Conservation (phyloP, 2,113 vertebrate genomes). For the Embiotoca jacksoni region DNA sequence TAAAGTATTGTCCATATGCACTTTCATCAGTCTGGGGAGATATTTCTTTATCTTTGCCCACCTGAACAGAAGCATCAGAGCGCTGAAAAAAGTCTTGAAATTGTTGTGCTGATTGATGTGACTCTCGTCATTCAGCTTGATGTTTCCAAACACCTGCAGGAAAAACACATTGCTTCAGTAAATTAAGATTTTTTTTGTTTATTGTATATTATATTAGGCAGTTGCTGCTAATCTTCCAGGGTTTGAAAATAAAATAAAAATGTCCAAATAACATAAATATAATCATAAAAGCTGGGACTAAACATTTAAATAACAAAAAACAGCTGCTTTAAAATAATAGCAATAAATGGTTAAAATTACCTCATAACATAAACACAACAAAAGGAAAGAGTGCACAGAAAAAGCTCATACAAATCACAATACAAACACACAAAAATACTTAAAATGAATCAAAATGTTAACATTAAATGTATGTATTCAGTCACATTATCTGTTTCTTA, state of each 20-base stretch:
- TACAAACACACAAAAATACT: too few relatives aligned
- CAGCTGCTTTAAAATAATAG: too few relatives aligned
- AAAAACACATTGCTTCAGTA: conserved; percentile 1
- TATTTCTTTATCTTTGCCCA: conserved; percentile 58
- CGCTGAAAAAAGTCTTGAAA: conserved; percentile 96
- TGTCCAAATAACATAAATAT: too few relatives aligned
- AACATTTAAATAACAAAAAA: too few relatives aligned
- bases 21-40: background rate
- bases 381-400: too few relatives aligned
- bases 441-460: too few relatives aligned
- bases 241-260: background rate
- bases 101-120: conserved; percentile 99
- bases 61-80: conserved; percentile 99
- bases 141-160: conserved; percentile 96
- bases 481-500: too few relatives aligned
- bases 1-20: too few relatives aligned
- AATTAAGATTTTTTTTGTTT: background rate
- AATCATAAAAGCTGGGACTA: too few relatives aligned
- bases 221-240: background rate
- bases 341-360: background rate
- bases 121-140: conserved; percentile 95
- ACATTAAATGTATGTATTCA: too few relatives aligned
- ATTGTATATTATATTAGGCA: background rate
- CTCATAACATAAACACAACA: background rate
- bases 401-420: too few relatives aligned